Percentiles rank a stretch among this genome's conserved stretches.
These are phyloP conservation scores for Corella eumyota DNA, from an alignment of 23 tunicate species.

Conservation along the genomic window DNA sequence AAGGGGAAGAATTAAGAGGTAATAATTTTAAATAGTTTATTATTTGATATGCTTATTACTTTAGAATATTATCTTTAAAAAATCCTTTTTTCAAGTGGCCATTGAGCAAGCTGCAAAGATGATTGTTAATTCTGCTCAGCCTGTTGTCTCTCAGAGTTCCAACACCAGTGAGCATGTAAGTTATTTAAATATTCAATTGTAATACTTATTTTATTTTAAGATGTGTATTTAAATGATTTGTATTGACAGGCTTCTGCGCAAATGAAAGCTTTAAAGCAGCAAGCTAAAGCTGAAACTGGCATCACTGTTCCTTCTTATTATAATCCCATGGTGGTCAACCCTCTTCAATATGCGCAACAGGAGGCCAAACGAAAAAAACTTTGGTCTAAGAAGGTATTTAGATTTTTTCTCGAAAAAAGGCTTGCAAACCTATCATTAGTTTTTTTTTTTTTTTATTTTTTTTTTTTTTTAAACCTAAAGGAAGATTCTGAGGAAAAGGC, in stretches of 20 bases:
- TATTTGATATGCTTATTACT: too few species aligned
- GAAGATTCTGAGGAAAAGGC: not conserved
- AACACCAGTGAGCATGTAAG: too few species aligned
- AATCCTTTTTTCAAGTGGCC: conserved; percentile 22
- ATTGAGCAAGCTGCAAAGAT: conserved; percentile 38
- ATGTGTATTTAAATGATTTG: too few species aligned
- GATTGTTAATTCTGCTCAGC: conserved; percentile 19
- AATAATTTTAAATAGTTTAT: too few species aligned
- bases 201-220: too few species aligned
- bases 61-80: too few species aligned
- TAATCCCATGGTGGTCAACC: conserved; percentile 75
- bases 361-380: conserved; percentile 75
- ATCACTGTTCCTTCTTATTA: conserved; percentile 72
- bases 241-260: conserved; percentile 82
- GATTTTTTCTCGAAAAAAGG: not conserved
- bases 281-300: conserved; percentile 74
- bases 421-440: not conserved
- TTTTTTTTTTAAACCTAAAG: too few species aligned
- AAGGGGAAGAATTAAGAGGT: conserved; percentile 47
- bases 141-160: not conserved
- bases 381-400: conserved; percentile 62
- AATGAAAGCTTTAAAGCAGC: conserved; percentile 53
- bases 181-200: too few species aligned
- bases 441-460: too few species aligned
- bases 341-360: conserved; percentile 68